Percentiles rank a stretch among this genome's conserved stretches.
Conservation (phyloP, 2,113 vertebrate genomes). For the Myiagra hebetior region DNA sequence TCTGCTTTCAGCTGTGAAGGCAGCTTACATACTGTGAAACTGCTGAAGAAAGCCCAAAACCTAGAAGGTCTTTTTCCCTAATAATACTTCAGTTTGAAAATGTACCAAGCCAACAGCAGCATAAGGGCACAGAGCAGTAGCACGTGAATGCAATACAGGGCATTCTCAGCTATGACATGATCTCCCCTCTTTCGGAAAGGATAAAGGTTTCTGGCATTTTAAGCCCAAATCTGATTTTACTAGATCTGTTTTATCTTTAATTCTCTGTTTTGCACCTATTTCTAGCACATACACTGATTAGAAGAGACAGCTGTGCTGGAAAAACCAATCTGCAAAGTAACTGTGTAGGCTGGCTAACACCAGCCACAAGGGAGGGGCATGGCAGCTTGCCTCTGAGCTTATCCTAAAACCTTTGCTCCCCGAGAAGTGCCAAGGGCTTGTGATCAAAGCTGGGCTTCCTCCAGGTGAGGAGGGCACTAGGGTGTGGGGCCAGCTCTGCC, state of each 20-base stretch:
- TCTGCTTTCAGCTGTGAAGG: not conserved
- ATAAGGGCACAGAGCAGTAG: not conserved
- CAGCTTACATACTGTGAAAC: not conserved
- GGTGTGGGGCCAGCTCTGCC: not conserved
- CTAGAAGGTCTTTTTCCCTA: not conserved
- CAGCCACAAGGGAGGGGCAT: not conserved
- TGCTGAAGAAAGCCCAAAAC: not conserved
- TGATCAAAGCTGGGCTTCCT: not conserved
- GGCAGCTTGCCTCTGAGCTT: not conserved
- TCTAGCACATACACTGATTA: not conserved
- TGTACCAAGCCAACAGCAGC: not conserved
- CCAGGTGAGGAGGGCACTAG: not conserved
- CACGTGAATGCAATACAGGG: not conserved
- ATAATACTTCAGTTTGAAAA: not conserved
- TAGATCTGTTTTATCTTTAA: not conserved
- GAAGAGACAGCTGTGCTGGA: not conserved
- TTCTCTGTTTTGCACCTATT: not conserved
- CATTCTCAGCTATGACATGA: not conserved
- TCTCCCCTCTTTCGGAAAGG: not conserved
- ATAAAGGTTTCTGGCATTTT: not conserved
- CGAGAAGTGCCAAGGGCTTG: not conserved
- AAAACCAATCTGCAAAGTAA: not conserved
- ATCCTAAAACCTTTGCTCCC: not conserved
- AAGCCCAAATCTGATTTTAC: not conserved
- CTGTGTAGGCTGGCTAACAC: rapidly evolving